phyloP scores from a whole-genome alignment of 2,888 invertebrate species.

The Caradrina kadenii region DNA sequence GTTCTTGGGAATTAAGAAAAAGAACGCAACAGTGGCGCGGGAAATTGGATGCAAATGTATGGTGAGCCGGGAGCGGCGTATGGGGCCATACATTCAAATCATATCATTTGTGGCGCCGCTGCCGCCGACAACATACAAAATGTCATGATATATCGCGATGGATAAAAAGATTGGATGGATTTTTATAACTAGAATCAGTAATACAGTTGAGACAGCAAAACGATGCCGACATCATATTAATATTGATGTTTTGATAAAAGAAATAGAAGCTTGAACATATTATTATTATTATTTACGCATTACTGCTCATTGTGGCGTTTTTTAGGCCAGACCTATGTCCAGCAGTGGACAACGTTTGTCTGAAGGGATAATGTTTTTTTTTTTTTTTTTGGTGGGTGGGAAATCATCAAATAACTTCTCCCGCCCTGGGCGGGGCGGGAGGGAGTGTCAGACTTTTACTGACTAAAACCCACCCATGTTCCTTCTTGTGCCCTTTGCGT shows the following conservation, averaged over 20 bases:
- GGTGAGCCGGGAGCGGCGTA: constrained; percentile 27
- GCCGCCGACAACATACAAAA: constrained; percentile 36
- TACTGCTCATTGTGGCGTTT: no score
- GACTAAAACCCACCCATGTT: no score
- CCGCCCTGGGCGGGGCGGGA: no score
- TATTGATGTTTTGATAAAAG: not conserved
- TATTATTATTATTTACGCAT: no score
- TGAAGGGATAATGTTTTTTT: no score
- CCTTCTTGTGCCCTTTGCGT: no score
- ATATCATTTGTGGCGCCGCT: constrained; percentile 54
- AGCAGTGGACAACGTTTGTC: no score
- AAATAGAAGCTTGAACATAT: not conserved
- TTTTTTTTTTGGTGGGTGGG: no score
- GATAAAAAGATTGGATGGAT: constrained; percentile 48
- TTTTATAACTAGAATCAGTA: constrained; percentile 42
- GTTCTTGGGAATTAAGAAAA: constrained; percentile 55
- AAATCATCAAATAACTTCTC: no score
- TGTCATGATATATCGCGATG: constrained; percentile 34
- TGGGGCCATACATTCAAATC: constrained; percentile 57
- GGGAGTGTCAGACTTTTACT: no score
- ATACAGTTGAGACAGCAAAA: constrained; percentile 24
- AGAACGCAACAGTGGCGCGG: constrained; percentile 27
- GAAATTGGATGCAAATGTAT: constrained; percentile 59
- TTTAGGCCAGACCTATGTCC: no score
- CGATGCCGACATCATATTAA: constrained; percentile 2